Conservation (phyloP, 2,113 vertebrate species). For the Dissostichus mawsoni region DNA sequence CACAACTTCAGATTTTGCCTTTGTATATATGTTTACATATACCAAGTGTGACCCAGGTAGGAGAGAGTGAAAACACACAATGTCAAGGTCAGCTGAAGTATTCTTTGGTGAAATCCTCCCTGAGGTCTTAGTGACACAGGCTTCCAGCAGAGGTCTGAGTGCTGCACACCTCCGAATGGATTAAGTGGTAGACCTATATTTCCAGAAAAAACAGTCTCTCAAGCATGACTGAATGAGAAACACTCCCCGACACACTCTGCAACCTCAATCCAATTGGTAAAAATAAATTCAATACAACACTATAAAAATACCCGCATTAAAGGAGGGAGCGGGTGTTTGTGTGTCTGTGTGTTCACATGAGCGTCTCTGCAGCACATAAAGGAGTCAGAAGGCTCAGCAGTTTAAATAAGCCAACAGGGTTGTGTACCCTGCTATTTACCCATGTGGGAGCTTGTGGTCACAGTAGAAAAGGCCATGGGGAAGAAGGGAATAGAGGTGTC, state of each 20-base stretch:
- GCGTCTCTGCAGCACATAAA: slow-evolving; percentile 48
- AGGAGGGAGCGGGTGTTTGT: slow-evolving; percentile 42
- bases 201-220: slow-evolving; percentile 71
- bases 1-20: slow-evolving; percentile 4
- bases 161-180: slow-evolving; percentile 67
- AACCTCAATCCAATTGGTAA: slow-evolving; percentile 67
- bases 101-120: slow-evolving; percentile 49
- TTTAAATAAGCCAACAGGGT: slow-evolving; percentile 80
- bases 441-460: slow-evolving; percentile 64
- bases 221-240: slow-evolving; percentile 79
- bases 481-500: slow-evolving; percentile 79
- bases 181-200: slow-evolving; percentile 73
- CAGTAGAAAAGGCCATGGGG: slow-evolving; percentile 72
- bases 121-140: slow-evolving; percentile 45
- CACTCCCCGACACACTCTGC: slow-evolving; percentile 69
- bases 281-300: slow-evolving; percentile 73
- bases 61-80: slow-evolving; percentile 27
- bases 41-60: slow-evolving; percentile 24
- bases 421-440: slow-evolving; percentile 71
- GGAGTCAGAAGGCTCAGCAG: slow-evolving; percentile 57
- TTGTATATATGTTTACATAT: not conserved
- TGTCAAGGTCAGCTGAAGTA: slow-evolving; percentile 55
- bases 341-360: slow-evolving; percentile 30
- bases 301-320: slow-evolving; percentile 60
- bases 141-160: slow-evolving; percentile 58